Conservation (phyloP, 2,113 vertebrate genomes). For the Azemiops feae region DNA sequence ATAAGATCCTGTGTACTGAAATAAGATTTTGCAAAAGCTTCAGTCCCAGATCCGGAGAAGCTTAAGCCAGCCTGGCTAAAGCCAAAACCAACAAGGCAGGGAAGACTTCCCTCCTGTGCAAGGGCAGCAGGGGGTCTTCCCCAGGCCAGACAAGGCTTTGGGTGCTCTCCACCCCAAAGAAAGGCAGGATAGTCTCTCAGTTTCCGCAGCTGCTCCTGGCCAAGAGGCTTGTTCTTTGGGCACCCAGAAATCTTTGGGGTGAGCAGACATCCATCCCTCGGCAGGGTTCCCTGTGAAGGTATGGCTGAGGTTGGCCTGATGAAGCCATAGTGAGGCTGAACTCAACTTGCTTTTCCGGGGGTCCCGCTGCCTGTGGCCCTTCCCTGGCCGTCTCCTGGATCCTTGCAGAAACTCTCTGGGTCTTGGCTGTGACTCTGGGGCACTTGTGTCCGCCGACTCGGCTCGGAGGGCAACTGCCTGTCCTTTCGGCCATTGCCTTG, state of each 20-base stretch:
- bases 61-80: neutral
- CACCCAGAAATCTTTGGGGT: neutral
- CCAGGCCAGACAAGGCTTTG: neutral
- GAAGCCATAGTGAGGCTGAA: neutral
- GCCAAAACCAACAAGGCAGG: neutral
- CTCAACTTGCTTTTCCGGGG: neutral
- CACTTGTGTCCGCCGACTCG: neutral
- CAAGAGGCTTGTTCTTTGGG: neutral
- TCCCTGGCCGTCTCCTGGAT: neutral
- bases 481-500: neutral
- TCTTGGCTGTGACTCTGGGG: neutral
- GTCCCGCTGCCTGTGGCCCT: neutral
- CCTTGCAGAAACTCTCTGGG: neutral
- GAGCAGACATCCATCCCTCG: neutral
- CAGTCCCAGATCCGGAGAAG: neutral
- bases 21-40: neutral
- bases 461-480: neutral
- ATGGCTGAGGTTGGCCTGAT: neutral
- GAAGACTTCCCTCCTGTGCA: neutral
- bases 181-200: neutral
- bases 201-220: neutral
- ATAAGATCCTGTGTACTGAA: neutral
- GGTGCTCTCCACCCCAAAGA: neutral
- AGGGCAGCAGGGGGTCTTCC: neutral
- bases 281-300: neutral